phyloP scores from a whole-genome alignment of 2,888 invertebrate species.

The Empis stercorea region DNA sequence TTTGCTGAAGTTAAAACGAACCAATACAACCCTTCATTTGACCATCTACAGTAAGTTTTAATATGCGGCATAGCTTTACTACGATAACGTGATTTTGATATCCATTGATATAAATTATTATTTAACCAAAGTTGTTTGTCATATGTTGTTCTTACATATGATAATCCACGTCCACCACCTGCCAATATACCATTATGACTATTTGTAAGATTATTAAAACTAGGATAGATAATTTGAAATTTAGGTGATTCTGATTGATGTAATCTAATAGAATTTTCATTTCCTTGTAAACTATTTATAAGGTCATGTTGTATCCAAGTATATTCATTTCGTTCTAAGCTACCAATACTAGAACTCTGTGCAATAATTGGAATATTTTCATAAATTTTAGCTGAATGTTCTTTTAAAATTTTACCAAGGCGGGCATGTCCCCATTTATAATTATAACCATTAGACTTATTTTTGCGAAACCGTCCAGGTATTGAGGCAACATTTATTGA shows the following conservation, averaged over 20 bases:
- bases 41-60: constrained; percentile 73
- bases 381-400: constrained; percentile 42
- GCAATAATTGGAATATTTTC: constrained; percentile 56
- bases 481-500: constrained; percentile 65
- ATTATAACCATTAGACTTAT: constrained; percentile 21
- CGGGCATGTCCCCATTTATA: constrained; percentile 44
- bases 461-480: constrained; percentile 63
- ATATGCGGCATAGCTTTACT: constrained; percentile 88
- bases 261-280: constrained; percentile 36
- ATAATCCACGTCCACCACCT: constrained; percentile 82
- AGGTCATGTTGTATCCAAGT: constrained; percentile 64
- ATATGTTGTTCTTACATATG: constrained; percentile 65
- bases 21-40: constrained; percentile 50
- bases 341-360: constrained; percentile 79
- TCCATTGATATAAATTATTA: constrained; percentile 71
- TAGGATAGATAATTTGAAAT: constrained; percentile 53
- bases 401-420: constrained; percentile 46
- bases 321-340: constrained; percentile 50
- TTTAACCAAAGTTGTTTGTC: constrained; percentile 76
- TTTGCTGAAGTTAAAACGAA: constrained; percentile 80
- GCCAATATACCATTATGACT: constrained; percentile 66
- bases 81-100: constrained; percentile 52
- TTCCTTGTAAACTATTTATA: constrained; percentile 42
- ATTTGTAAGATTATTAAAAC: constrained; percentile 58
- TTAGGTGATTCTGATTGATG: constrained; percentile 28